Evolutionary conservation across 2,888 invertebrate genomes (phyloP), one percentile per base, ranked within the genome.

Genomic region (Carterocephalus palaemon): DNA sequence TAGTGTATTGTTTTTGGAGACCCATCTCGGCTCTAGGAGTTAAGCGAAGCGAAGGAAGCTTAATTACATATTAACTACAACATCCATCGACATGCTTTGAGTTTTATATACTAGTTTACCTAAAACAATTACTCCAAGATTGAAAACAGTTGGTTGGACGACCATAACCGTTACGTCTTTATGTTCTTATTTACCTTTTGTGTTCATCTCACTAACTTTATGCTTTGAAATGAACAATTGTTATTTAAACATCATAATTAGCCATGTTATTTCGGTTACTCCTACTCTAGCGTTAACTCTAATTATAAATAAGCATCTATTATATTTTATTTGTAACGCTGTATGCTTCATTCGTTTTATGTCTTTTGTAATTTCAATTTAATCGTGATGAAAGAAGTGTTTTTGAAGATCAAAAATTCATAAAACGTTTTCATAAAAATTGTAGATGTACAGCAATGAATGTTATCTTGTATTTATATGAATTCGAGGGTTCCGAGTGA

Each of bases 31-130:
- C n/a, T n/a, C n/a, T n/a, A n/a, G n/a, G n/a, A n/a, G n/a, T 28
- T 15, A 20, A n/a, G 20, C 17, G 12, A 15, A 13, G 22, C 23
- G 13, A 22, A 15, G 17, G 15, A 31, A 37, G 17, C 24, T 32
- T 26, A 45, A 32, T 32, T 37, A 13, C 19, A 34, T 41, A 39
- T 45, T 46, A 23, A 17, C 22, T 19, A 46, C 49, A 53, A 47
- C 46, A 46, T 51, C 50, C 54, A 49, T 49, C 50, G 52, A 24
- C 55, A 53, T 52, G 51, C 48, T 53, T 65, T 60, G 37, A 49
- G 56, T 61, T 65, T 62, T 67, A 65, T 63, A 64, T 60, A 62
- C 57, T 54, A 56, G 53, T 57, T 57, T 47, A 47, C 53, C 49
- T 46, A 46, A 54, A 53, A 40, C 48, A 41, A 31, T 56, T 49